Percentiles rank a stretch among this genome's conserved stretches.
Conservation (phyloP, 2,888 invertebrate genomes). For the Parascotia fuliginaria region DNA sequence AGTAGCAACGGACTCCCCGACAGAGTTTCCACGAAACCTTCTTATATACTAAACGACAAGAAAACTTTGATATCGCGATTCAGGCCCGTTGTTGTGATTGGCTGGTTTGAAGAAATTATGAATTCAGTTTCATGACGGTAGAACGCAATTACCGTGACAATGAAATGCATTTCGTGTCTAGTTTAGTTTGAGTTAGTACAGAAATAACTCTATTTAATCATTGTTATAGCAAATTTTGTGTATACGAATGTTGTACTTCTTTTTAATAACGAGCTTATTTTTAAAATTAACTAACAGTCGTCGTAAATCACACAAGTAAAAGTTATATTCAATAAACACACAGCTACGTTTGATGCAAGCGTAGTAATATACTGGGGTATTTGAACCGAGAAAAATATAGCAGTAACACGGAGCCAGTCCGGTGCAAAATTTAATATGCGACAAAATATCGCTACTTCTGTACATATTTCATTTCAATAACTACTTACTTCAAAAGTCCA, state of each 20-base stretch:
- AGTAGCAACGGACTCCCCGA: conserved; percentile 80
- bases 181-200: no score
- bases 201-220: no score
- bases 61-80: conserved; percentile 64
- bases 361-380: not conserved
- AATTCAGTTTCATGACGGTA: conserved; percentile 46
- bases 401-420: conserved; percentile 8
- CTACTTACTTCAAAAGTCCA: conserved; percentile 13
- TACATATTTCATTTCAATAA: conserved; percentile 36
- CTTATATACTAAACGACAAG: conserved; percentile 40
- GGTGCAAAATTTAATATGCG: conserved; percentile 30
- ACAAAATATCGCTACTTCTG: no score
- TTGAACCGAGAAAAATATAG: conserved; percentile 18
- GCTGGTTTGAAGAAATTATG: conserved; percentile 28
- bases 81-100: conserved; percentile 54
- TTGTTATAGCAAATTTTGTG: no score
- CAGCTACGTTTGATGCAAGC: not conserved
- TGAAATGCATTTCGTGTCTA: no score
- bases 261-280: no score
- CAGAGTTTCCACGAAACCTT: rapidly evolving
- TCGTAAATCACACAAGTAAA: no score
- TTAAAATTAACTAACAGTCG: no score
- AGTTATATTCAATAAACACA: no score
- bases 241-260: no score
- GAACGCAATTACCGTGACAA: not conserved